These are phyloP conservation scores for Xylota sylvarum DNA, from an alignment of 2,888 invertebrate species.

Conservation along the genomic window DNA sequence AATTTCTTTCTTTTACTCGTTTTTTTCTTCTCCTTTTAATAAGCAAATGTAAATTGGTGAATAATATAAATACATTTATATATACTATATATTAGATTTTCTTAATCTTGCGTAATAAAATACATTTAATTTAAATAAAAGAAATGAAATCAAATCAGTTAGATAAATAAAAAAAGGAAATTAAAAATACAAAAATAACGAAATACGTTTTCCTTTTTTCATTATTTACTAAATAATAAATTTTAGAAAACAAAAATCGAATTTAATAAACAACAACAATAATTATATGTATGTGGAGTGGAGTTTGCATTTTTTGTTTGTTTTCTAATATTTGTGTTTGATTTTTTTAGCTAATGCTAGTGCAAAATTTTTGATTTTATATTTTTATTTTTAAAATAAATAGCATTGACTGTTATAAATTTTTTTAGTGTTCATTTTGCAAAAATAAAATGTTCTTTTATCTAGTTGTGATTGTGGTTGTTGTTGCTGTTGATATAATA, in stretches of 20 bases:
- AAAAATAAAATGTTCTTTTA: slow-evolving; percentile 53
- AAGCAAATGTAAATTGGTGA: slow-evolving; percentile 69
- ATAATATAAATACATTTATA: slow-evolving; percentile 61
- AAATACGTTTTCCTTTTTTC: neutral
- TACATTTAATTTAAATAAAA: slow-evolving; percentile 54
- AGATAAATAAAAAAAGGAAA: slow-evolving; percentile 7
- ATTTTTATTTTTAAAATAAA: slow-evolving; percentile 28
- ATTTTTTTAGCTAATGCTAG: slow-evolving; percentile 35
- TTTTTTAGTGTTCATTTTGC: slow-evolving; percentile 26
- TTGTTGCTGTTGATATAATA: slow-evolving; percentile 28
- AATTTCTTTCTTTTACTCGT: slow-evolving; percentile 18
- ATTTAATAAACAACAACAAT: slow-evolving; percentile 31
- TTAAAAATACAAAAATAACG: slow-evolving; percentile 22
- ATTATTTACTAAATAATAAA: slow-evolving; percentile 14
- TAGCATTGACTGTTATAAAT: slow-evolving; percentile 3
- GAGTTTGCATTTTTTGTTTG: slow-evolving; percentile 11
- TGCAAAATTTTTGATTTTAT: slow-evolving; percentile 31
- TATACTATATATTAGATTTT: slow-evolving; percentile 62
- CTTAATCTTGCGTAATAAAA: slow-evolving; percentile 48
- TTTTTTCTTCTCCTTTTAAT: slow-evolving; percentile 33
- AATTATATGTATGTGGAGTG: neutral
- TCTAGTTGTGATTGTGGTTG: slow-evolving; percentile 49
- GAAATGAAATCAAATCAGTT: slow-evolving; percentile 23
- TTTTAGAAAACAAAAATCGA: slow-evolving; percentile 26
- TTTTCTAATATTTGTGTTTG: slow-evolving; percentile 19